phyloP scores from a whole-genome alignment of 2,113 vertebrate genomes.

The Arizona elegans region DNA sequence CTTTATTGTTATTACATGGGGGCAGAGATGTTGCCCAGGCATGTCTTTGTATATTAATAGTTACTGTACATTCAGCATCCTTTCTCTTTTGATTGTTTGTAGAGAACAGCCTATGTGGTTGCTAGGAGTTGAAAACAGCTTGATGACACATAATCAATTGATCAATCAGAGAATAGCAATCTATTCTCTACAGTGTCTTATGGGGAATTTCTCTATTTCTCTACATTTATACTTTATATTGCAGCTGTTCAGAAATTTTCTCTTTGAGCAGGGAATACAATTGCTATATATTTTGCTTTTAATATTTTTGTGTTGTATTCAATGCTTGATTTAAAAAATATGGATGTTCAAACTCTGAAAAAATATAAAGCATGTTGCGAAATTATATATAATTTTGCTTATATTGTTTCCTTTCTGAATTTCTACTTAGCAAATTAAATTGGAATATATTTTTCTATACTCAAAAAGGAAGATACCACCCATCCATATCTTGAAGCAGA shows the following conservation, averaged over 20 bases:
- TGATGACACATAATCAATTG: background rate
- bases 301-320: background rate
- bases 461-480: conserved; percentile 51
- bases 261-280: background rate
- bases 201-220: background rate
- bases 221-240: background rate
- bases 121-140: background rate
- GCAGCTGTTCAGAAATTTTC: background rate
- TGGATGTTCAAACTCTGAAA: background rate
- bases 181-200: background rate
- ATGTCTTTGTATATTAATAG: background rate
- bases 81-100: background rate
- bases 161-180: background rate
- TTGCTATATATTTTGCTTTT: background rate
- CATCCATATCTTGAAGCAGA: conserved; percentile 59
- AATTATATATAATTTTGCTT: background rate
- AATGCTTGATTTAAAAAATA: background rate
- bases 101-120: background rate
- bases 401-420: background rate
- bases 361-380: background rate
- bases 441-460: background rate
- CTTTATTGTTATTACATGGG: background rate
- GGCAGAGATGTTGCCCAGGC: background rate
- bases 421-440: background rate
- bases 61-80: background rate